phyloP scores from a whole-genome alignment of 2,797 vertebrate genomes.

The Falco rusticolus region DNA sequence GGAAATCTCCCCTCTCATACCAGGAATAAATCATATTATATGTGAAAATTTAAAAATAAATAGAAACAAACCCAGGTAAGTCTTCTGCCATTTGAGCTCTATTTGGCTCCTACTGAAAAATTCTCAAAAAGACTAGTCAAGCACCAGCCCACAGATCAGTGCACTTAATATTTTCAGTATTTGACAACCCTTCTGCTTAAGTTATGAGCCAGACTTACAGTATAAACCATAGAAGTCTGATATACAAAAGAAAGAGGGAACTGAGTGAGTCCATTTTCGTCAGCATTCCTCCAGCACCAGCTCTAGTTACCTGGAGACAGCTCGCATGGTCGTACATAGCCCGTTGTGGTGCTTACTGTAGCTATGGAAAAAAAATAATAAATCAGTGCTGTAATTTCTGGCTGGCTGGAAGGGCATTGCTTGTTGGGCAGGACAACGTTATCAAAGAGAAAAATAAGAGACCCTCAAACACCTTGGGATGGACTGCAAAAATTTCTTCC shows the following conservation, averaged over 20 bases:
- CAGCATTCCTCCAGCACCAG: neutral
- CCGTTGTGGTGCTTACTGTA: neutral
- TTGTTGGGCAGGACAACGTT: neutral
- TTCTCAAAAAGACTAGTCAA: neutral
- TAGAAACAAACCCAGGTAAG: neutral
- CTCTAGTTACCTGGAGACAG: neutral
- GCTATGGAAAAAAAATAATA: neutral
- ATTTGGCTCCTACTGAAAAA: neutral
- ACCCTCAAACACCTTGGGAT: neutral
- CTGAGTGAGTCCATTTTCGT: neutral
- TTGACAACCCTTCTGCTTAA: neutral
- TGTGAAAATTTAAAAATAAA: neutral
- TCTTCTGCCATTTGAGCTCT: neutral
- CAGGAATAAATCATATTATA: neutral
- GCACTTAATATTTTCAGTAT: neutral
- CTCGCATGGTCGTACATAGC: neutral
- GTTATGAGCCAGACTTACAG: neutral
- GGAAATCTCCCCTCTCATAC: neutral
- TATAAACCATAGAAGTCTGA: neutral
- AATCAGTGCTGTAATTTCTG: neutral
- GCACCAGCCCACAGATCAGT: neutral
- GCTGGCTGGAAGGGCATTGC: neutral
- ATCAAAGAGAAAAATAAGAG: neutral
- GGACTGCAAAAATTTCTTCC: neutral
- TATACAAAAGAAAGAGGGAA: neutral